These are phyloP conservation scores for Micronycteris hirsuta DNA, from an alignment of 2,113 vertebrate species.

Conservation along the genomic window DNA sequence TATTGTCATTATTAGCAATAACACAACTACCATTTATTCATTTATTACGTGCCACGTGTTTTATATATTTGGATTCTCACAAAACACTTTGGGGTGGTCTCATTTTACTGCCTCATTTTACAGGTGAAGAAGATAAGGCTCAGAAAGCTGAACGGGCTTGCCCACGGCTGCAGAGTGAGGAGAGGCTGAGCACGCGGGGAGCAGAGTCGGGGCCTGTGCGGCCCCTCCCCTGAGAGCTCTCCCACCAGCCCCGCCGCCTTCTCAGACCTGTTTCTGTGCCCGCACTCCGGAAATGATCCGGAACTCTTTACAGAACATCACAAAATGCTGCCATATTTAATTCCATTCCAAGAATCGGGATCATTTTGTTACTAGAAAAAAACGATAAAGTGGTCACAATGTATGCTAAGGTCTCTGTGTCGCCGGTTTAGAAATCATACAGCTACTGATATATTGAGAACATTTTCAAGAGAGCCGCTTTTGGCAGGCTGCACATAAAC, in stretches of 20 bases:
- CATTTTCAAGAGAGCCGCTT: not conserved
- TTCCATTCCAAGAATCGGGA: not conserved
- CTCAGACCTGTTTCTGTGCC: not conserved
- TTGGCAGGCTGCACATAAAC: not conserved
- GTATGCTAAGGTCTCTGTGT: not conserved
- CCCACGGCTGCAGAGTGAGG: rapidly evolving
- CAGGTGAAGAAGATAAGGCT: not conserved
- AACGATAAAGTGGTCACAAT: not conserved
- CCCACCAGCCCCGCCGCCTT: not conserved
- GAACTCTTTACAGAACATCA: not conserved
- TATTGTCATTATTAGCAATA: not conserved
- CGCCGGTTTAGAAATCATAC: not conserved
- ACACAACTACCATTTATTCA: not conserved
- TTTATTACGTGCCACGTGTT: not conserved
- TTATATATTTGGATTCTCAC: not conserved
- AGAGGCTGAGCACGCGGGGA: not conserved
- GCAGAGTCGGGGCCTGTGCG: not conserved
- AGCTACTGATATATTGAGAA: not conserved
- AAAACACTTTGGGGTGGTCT: not conserved
- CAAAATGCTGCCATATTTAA: not conserved
- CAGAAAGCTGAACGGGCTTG: not conserved
- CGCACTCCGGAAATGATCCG: not conserved
- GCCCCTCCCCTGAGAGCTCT: not conserved
- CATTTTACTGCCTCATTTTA: not conserved
- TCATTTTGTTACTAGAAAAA: not conserved